Evolutionary conservation across 2,888 invertebrate genomes (phyloP).

Genomic region (Dilophus febrilis): DNA sequence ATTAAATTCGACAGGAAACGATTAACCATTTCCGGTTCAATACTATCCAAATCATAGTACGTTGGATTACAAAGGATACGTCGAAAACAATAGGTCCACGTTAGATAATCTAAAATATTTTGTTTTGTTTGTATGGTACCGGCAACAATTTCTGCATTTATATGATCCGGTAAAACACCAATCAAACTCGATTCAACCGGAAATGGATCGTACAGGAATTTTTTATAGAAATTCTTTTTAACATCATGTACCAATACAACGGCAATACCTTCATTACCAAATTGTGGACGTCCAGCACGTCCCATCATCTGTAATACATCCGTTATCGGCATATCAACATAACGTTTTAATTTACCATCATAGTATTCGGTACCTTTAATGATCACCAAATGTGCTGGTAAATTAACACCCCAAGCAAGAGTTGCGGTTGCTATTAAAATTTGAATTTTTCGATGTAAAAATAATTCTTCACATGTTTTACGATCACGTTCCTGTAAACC

Average conservation of each 20-base stretch:
- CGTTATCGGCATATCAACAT: conserved; percentile 99
- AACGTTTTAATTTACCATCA: conserved; percentile 89
- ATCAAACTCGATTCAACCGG: conserved; percentile 94
- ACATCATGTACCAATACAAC: conserved; percentile 85
- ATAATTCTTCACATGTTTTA: conserved; percentile 80
- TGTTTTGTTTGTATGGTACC: conserved; percentile 87
- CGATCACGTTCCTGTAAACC: conserved; percentile 88
- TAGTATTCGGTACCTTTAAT: conserved; percentile 98
- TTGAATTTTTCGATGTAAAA: conserved; percentile 90
- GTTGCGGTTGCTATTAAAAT: conserved; percentile 93
- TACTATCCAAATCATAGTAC: conserved; percentile 65
- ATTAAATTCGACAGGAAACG: conserved; percentile 65
- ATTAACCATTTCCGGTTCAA: conserved; percentile 51
- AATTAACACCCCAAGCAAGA: conserved; percentile 98
- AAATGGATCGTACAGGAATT: conserved; percentile 97
- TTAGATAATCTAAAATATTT: conserved; percentile 88
- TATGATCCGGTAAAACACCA: conserved; percentile 82
- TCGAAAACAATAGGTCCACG: conserved; percentile 97
- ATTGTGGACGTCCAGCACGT: conserved; percentile 93
- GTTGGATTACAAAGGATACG: conserved; percentile 81
- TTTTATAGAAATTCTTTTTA: conserved; percentile 98
- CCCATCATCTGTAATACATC: conserved; percentile 99
- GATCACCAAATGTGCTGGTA: conserved; percentile 95
- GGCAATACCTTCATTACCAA: conserved; percentile 80
- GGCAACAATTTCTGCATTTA: conserved; percentile 93